phyloP scores from a whole-genome alignment of 1,140 invertebrate species.

The Metaphire vulgaris region DNA sequence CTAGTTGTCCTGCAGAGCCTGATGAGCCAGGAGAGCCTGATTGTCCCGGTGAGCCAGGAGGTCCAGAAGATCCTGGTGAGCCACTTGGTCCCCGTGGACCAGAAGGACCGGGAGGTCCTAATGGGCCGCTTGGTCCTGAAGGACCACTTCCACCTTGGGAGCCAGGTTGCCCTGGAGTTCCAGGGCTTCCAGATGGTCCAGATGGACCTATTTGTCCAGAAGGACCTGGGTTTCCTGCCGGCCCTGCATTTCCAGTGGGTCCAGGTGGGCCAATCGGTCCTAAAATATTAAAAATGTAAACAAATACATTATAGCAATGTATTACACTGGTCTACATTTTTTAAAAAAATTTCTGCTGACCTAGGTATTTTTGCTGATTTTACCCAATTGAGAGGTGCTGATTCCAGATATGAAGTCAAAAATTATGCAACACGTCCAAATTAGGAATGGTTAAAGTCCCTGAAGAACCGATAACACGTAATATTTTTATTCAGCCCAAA shows the following conservation, averaged over 20 bases:
- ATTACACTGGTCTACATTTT: no score
- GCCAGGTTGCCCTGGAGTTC: constrained; percentile 13
- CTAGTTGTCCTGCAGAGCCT: neutral
- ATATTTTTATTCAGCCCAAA: no score
- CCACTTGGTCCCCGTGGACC: constrained; percentile 1
- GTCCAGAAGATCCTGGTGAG: constrained; percentile 5
- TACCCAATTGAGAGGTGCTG: no score
- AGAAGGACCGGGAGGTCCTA: neutral
- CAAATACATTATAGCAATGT: neutral
- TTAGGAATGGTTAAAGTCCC: no score
- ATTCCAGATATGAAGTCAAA: no score
- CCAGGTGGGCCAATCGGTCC: constrained; percentile 19
- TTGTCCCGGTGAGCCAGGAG: constrained; percentile 1
- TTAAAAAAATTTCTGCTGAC: no score
- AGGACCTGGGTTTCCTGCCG: constrained; percentile 1
- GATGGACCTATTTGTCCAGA: constrained; percentile 12
- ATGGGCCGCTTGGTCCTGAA: constrained; percentile 10
- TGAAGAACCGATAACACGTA: no score
- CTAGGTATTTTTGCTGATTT: no score
- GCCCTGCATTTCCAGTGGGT: neutral
- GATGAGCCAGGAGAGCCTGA: neutral
- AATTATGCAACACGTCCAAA: no score
- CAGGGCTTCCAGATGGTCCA: neutral
- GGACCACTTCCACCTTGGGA: neutral
- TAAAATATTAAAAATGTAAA: neutral